Evolutionary conservation across 2,113 vertebrate genomes (phyloP), one percentile per base, ranked within the genome.

Genomic region (Periophthalmus modestus): DNA sequence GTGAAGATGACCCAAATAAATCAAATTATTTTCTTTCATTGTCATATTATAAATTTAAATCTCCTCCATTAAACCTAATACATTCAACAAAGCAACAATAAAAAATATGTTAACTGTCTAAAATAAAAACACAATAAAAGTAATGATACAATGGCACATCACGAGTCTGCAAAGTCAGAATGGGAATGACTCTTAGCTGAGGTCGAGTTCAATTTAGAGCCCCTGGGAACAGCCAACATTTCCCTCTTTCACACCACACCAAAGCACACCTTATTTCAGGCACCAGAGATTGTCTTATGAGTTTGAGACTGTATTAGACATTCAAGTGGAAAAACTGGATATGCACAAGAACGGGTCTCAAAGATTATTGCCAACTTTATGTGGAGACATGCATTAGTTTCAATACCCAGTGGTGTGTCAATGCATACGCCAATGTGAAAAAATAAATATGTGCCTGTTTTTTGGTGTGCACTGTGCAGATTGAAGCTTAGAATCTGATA

Each of bases 1-100:
- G 89, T 93, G 90, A 93, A 93, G 76, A 85, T 86, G 88, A 93
- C 91, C 83, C 72, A 82, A 88, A 82, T 47, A 86, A 85, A 89
- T 80, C 78, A 89, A 89, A 89, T n/a, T n/a, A n/a, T 73, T 63
- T 81, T 88, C 73, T 68, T 73, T 79, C 83, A 68, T 34, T 69
- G 61, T 85, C 68, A 81, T 34, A 71, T 78, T 58, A 69, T 58
- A 78, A 85, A 88, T 47, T 80, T 70, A 82, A 87, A 88, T 84
- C 77, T 46, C 83, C 23, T 7, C 80, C 63, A 46, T 79, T 19
- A 57, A 85, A 69, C 46, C 63, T 24, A 80, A 80, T 89, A 92
- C 91, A 92, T 92, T 92, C 91, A 91, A 85, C 78, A 86, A 90
- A 91, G 71, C 78, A 77, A 87, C 61, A 73, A 72, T 75, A 68